A percentile compares a stretch with the other conserved stretches of the same genome.
Conservation (phyloP, 2,113 vertebrate genomes). For the Callionymus lyra region DNA sequence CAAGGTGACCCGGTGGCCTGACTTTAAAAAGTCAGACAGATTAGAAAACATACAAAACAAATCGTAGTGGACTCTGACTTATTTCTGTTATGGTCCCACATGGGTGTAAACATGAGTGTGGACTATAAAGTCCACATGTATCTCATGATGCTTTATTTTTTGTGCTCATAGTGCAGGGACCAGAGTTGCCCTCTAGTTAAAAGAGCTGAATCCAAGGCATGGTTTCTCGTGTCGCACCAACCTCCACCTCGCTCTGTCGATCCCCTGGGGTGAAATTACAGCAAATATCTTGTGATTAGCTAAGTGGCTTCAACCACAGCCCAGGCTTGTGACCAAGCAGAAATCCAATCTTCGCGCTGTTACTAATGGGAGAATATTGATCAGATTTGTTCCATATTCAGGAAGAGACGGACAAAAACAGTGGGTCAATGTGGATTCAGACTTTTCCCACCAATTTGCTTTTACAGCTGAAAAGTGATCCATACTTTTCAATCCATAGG, state of each 20-base stretch:
- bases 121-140: too few species aligned
- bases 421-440: slow-evolving; percentile 22
- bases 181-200: too few species aligned
- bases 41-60: too few species aligned
- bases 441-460: slow-evolving; percentile 22
- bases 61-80: too few species aligned
- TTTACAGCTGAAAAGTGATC: slow-evolving; percentile 6
- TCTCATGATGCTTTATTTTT: too few species aligned
- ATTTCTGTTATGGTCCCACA: too few species aligned
- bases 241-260: slow-evolving; percentile 7
- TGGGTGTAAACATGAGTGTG: too few species aligned
- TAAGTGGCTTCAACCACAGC: slow-evolving; percentile 43
- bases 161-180: too few species aligned
- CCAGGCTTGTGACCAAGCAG: slow-evolving; percentile 38
- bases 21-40: too few species aligned
- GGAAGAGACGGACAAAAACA: slow-evolving; percentile 9
- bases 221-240: slow-evolving; percentile 2
- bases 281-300: slow-evolving; percentile 57
- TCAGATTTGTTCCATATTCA: slow-evolving; percentile 52
- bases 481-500: too few species aligned
- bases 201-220: not conserved
- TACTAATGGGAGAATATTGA: slow-evolving; percentile 70
- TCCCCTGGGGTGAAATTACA: slow-evolving; percentile 28
- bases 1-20: too few species aligned
- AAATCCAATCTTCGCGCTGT: slow-evolving; percentile 41